phyloP scores from a whole-genome alignment of 1,140 invertebrate genomes.

The Parapsyche elsis region DNA sequence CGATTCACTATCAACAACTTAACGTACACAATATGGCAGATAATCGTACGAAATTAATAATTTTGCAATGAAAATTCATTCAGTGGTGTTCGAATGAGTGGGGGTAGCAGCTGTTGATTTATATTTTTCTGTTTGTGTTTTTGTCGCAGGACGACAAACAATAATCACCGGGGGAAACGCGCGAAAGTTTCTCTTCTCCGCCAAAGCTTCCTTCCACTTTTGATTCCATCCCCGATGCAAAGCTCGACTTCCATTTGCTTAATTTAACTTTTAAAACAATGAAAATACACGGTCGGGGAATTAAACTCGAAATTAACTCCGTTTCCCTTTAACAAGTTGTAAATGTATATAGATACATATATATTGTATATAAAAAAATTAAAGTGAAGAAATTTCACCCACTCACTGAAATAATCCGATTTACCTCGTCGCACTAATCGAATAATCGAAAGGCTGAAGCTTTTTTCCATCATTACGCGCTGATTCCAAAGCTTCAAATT shows the following conservation, averaged over 20 bases:
- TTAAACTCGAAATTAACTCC: conserved; percentile 46
- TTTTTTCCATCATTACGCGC: neutral
- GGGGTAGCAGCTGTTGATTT: conserved; percentile 10
- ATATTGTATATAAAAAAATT: conserved; percentile 31
- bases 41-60: neutral
- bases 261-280: conserved; percentile 50
- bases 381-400: conserved; percentile 9
- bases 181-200: conserved; percentile 29
- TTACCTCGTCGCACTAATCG: conserved; percentile 15
- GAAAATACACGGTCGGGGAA: conserved; percentile 47
- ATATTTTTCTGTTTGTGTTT: conserved; percentile 27
- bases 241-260: conserved; percentile 43
- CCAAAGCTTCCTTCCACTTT: conserved; percentile 16
- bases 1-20: neutral
- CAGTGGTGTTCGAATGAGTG: neutral
- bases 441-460: neutral
- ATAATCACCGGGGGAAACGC: conserved; percentile 31
- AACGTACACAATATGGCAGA: neutral
- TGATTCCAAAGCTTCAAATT: neutral
- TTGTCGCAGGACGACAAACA: conserved; percentile 22
- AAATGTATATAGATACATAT: conserved; percentile 29
- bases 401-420: conserved; percentile 20
- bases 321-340: conserved; percentile 45
- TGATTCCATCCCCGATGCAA: conserved; percentile 20
- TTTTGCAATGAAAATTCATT: conserved; percentile 16